Evolutionary conservation across 1,140 invertebrate genomes (phyloP), one percentile per base, ranked within the genome.

Genomic region (Scaptomyza hsui): DNA sequence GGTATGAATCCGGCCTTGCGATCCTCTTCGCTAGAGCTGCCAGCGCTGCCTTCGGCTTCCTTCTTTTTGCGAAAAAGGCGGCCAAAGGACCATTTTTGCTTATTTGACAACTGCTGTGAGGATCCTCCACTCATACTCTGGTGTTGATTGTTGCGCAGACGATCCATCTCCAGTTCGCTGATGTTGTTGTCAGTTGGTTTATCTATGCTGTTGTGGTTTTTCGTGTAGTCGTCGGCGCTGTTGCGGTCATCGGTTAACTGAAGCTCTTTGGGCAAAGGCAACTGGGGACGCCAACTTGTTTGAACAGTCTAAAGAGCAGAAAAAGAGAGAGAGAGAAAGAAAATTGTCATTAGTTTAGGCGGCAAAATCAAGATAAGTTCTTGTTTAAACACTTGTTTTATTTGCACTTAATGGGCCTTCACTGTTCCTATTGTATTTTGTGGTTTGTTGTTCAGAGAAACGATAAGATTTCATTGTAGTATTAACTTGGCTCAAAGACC

Each of bases 41-140:
- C n/a, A n/a, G 92, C 93, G 24, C 92, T 93, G 15, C 35, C 16
- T 71, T 89, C 90, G n/a, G 92, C 92, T 72, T 94, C 94, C 90
- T 94, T 94, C 90, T 94, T 95, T 85, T 86, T 91, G 73, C 94
- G 92, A 73, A 96, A 95, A 1, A 96, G 92, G 72, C 94, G 94
- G 13, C 95, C 95, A 4, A 96, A 92, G 0, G 94, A 94, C 95
- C 95, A 96, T 91, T 95, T 95, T 68, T 88, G 82, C 89, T 95
- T 95, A 48, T 94, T 72, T 9, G 78, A 67, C 24, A 86, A 49
- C 57, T 90, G 77, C 47, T 88, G 82, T 0, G 74, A 45, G 26
- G 81, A 88, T 19, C 72, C 75, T 18, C 72, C 78, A 7, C 69
- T 75, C 10, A 82, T 52, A 41, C 71, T 81, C 32, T 63, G 63